phyloP scores from a whole-genome alignment of 2,888 invertebrate genomes.

The Stenodema calcarata region DNA sequence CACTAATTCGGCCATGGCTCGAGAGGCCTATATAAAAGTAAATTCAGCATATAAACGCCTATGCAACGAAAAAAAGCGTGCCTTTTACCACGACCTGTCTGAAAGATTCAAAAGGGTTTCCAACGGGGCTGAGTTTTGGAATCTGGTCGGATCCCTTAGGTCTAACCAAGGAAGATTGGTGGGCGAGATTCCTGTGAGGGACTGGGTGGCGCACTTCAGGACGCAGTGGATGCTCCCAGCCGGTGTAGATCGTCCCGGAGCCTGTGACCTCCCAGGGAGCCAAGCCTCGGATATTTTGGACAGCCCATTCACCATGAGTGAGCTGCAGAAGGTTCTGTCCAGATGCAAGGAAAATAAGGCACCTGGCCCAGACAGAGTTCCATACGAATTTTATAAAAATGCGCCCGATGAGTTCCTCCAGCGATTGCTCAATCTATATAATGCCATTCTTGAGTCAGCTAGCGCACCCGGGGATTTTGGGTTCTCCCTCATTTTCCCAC shows the following conservation, averaged over 20 bases:
- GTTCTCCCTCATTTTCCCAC: background rate
- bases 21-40: background rate
- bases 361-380: no score
- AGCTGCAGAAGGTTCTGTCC: background rate
- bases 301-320: background rate
- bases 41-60: no score
- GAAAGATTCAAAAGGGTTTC: background rate
- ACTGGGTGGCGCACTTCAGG: background rate
- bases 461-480: background rate
- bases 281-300: background rate
- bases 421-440: background rate
- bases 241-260: no score
- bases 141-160: no score
- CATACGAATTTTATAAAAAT: background rate
- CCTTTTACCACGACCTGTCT: background rate
- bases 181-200: no score
- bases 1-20: no score
- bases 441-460: no score
- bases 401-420: background rate
- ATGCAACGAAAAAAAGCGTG: no score
- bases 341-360: no score
- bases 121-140: no score
- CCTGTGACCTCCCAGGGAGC: background rate
- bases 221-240: background rate
- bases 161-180: no score